Evolutionary conservation across 2,113 vertebrate species (phyloP).

Genomic region (Semnornis frantzii): DNA sequence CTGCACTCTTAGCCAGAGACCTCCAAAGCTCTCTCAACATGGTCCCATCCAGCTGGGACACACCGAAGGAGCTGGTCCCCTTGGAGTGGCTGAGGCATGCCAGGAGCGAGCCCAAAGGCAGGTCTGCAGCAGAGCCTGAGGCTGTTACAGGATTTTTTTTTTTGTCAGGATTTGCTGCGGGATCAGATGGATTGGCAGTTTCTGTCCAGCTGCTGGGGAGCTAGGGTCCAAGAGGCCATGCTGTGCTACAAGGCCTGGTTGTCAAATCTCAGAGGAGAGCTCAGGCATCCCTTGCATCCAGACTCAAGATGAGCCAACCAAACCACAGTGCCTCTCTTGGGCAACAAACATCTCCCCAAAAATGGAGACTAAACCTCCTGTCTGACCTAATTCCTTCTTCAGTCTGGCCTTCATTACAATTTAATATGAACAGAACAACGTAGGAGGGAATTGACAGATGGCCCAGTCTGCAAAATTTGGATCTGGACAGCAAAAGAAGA

Average conservation of each 20-base stretch:
- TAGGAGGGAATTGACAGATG: conserved; percentile 68
- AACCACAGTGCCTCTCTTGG: conserved; percentile 19
- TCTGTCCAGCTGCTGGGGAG: conserved; percentile 41
- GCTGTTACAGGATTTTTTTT: not conserved
- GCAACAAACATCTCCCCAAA: conserved; percentile 48
- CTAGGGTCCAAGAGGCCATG: not conserved
- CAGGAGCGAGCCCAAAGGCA: rapidly evolving
- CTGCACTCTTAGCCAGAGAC: not conserved
- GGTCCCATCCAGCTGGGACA: not conserved
- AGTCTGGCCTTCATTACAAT: conserved; percentile 60
- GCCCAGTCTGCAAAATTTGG: conserved; percentile 64
- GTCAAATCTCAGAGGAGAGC: conserved; percentile 12
- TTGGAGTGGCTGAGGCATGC: rapidly evolving
- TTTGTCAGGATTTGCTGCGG: conserved; percentile 6
- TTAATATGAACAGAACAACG: conserved; percentile 62
- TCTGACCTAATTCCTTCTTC: conserved; percentile 66
- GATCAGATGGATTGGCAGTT: not conserved
- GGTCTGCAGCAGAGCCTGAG: not conserved
- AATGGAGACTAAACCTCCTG: conserved; percentile 33
- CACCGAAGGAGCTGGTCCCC: not conserved
- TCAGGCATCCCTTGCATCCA: conserved; percentile 21
- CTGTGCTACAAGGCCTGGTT: not conserved
- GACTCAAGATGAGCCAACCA: not conserved
- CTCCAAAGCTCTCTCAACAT: not conserved
- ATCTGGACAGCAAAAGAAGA: conserved; percentile 28